phyloP scores from a whole-genome alignment of 2,888 invertebrate species.

The Stenotaenia linearis region DNA sequence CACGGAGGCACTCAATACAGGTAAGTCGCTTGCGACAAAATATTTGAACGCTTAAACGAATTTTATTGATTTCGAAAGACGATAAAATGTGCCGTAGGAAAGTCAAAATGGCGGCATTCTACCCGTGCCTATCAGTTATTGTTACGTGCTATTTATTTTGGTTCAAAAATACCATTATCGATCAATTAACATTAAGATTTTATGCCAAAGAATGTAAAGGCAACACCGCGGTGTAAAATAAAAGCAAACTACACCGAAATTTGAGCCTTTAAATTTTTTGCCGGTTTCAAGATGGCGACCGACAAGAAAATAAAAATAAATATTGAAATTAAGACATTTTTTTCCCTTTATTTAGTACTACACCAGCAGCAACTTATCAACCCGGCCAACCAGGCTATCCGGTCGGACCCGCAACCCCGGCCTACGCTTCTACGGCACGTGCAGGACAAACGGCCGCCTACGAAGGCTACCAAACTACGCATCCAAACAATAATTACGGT shows the following conservation, averaged over 20 bases:
- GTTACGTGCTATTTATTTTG: neutral
- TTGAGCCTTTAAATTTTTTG: neutral
- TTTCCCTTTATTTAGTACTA: conserved; percentile 30
- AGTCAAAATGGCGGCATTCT: neutral
- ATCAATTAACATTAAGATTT: neutral
- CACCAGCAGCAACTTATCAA: conserved; percentile 67
- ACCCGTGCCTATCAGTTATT: neutral
- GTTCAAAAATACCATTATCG: neutral
- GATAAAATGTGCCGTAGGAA: neutral
- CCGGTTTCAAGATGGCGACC: neutral
- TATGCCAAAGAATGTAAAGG: too few relatives aligned
- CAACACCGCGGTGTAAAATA: neutral
- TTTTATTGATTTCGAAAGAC: neutral
- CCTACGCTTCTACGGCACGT: conserved; percentile 68
- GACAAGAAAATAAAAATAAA: neutral
- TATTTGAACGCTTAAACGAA: neutral
- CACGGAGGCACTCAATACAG: conserved; percentile 89
- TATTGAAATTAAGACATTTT: neutral
- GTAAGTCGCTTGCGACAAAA: conserved; percentile 54
- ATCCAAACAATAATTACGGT: conserved; percentile 53
- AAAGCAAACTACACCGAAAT: neutral
- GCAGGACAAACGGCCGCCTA: conserved; percentile 78
- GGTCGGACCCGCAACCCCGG: conserved; percentile 63
- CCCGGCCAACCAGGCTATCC: conserved; percentile 76
- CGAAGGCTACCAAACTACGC: conserved; percentile 59